Conservation (phyloP, 1,140 invertebrate species). For the Bombus consobrinus region DNA sequence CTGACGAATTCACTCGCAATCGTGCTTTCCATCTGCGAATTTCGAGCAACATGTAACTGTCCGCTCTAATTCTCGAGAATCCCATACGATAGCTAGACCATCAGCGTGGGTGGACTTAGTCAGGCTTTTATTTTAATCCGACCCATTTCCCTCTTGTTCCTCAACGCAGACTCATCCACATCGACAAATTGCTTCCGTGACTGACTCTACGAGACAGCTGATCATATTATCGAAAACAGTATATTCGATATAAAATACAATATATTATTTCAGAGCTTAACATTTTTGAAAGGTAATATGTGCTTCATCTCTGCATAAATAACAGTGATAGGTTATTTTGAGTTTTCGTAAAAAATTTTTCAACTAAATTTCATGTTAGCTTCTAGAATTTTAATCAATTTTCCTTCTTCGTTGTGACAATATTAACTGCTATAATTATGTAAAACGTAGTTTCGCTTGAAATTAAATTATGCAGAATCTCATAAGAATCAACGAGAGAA, state of each 20-base stretch:
- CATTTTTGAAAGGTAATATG: too few species aligned
- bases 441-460: background rate
- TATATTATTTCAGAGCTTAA: background rate
- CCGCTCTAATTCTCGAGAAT: conserved; percentile 18
- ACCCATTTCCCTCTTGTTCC: conserved; percentile 62
- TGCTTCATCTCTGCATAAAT: too few species aligned
- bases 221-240: background rate
- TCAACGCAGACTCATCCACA: conserved; percentile 27
- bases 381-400: background rate
- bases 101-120: conserved; percentile 66
- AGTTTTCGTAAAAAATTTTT: too few species aligned
- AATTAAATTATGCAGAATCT: background rate
- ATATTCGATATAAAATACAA: background rate
- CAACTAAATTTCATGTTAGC: too few species aligned
- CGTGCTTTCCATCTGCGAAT: background rate
- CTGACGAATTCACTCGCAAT: background rate
- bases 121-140: conserved; percentile 71
- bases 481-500: background rate
- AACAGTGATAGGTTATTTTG: too few species aligned
- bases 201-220: conserved; percentile 1
- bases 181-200: conserved; percentile 43
- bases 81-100: conserved; percentile 22
- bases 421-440: background rate
- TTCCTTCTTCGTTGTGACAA: background rate
- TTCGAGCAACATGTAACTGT: conserved; percentile 4